Percentiles rank a stretch among this genome's conserved stretches.
Evolutionary conservation across 1,140 invertebrate genomes (phyloP).

Genomic region (Penaeus chinensis): DNA sequence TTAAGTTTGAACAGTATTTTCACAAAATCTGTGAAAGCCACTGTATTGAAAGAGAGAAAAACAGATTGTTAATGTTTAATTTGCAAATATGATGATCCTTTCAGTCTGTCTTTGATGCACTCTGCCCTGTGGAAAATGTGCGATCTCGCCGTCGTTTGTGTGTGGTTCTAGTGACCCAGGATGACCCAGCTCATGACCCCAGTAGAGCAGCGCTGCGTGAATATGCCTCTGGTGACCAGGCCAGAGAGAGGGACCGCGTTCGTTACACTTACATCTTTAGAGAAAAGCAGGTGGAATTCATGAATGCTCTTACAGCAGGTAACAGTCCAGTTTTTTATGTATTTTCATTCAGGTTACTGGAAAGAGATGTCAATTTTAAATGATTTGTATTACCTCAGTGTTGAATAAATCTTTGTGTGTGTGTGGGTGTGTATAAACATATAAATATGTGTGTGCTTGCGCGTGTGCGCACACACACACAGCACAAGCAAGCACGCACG

Average conservation of each 20-base stretch:
- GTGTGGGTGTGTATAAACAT: too few species aligned
- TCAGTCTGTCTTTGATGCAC: constrained; percentile 80
- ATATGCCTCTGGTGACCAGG: constrained; percentile 66
- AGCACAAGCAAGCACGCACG: too few species aligned
- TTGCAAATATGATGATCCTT: constrained; percentile 50
- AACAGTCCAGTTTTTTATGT: constrained; percentile 65
- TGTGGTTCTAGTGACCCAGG: constrained; percentile 85
- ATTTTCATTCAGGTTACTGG: neutral
- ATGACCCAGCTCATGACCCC: constrained; percentile 69
- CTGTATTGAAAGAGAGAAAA: neutral
- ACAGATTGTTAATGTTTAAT: neutral
- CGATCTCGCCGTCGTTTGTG: constrained; percentile 86
- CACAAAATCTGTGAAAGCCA: neutral
- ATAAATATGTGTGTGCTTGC: too few species aligned
- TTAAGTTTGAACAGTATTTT: neutral
- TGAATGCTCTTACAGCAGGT: constrained; percentile 79
- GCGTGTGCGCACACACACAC: too few species aligned
- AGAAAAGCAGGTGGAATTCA: constrained; percentile 84
- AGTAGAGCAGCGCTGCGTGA: constrained; percentile 69
- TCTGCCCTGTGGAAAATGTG: constrained; percentile 89
- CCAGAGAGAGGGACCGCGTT: constrained; percentile 75
- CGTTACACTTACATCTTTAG: constrained; percentile 83
- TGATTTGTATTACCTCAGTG: too few species aligned
- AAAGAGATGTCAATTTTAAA: too few species aligned
- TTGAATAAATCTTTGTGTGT: too few species aligned